Evolutionary conservation across 2,797 vertebrate species (phyloP).

Genomic region (Lepilemur ruficaudatus): DNA sequence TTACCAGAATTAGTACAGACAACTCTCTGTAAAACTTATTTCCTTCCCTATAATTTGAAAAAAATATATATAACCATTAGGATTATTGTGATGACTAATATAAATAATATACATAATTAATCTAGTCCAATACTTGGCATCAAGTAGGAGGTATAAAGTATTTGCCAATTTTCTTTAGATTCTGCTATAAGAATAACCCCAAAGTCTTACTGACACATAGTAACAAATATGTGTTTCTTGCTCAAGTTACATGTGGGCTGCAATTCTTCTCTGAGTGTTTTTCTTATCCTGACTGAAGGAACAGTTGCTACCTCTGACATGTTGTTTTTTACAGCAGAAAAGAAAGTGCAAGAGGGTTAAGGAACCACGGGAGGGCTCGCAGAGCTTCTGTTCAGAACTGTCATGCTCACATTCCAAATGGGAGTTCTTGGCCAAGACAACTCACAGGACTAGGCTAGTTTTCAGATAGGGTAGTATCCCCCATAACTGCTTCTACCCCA

Average conservation of each 20-base stretch:
- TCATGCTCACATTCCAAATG: neutral
- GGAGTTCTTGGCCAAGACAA: neutral
- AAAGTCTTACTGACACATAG: neutral
- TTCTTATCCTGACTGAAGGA: neutral
- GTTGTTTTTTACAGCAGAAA: neutral
- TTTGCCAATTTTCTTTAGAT: neutral
- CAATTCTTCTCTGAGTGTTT: neutral
- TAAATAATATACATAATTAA: neutral
- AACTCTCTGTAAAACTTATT: neutral
- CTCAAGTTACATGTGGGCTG: neutral
- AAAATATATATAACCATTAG: neutral
- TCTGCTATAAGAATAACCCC: neutral
- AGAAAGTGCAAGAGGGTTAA: neutral
- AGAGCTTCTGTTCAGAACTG: neutral
- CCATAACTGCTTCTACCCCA: accelerated
- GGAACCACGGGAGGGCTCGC: neutral
- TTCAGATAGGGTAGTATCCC: neutral
- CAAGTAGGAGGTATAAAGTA: neutral
- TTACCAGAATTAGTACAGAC: neutral
- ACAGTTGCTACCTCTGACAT: neutral
- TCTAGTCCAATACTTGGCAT: neutral
- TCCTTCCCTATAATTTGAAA: neutral
- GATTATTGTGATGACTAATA: neutral
- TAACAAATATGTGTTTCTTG: neutral
- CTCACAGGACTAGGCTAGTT: neutral